These are phyloP conservation scores for Melanophora roralis DNA, from an alignment of 2,888 invertebrate species.

Conservation along the genomic window DNA sequence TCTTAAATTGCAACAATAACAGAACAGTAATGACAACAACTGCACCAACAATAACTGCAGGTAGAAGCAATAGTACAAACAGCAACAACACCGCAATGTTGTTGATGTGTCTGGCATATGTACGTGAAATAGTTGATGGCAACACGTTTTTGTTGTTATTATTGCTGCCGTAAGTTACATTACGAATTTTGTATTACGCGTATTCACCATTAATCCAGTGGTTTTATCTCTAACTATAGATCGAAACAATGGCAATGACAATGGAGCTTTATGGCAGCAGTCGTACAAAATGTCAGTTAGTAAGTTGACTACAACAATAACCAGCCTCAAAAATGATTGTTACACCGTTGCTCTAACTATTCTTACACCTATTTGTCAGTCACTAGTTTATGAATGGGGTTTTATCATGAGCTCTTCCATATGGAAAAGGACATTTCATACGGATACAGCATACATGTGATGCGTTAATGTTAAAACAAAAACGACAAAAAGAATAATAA, in stretches of 20 bases:
- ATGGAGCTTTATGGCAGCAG: conserved; percentile 33
- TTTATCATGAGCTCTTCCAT: conserved; percentile 21
- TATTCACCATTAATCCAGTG: conserved; percentile 59
- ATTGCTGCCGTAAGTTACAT: conserved; percentile 18
- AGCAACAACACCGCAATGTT: conserved; percentile 7
- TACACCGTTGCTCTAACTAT: conserved; percentile 15
- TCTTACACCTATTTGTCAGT: conserved; percentile 45
- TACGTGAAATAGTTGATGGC: conserved; percentile 37
- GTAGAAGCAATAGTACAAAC: conserved; percentile 12
- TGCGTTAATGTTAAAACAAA: not conserved
- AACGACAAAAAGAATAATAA: conserved; percentile 48
- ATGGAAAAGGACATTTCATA: conserved; percentile 1
- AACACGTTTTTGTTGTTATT: conserved; percentile 23
- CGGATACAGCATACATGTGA: conserved; percentile 10
- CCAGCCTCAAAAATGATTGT: conserved; percentile 43
- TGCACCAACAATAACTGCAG: not conserved
- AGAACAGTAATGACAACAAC: conserved; percentile 15
- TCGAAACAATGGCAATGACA: conserved; percentile 54
- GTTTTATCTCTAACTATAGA: conserved; percentile 56
- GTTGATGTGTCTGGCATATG: conserved; percentile 36
- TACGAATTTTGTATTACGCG: conserved; percentile 39
- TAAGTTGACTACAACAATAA: conserved; percentile 21
- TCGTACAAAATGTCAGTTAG: conserved; percentile 18
- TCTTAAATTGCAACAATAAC: conserved; percentile 60
- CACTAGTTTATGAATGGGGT: conserved; percentile 24